phyloP scores from a whole-genome alignment of 2,888 invertebrate genomes.

The Conomelus anceps region DNA sequence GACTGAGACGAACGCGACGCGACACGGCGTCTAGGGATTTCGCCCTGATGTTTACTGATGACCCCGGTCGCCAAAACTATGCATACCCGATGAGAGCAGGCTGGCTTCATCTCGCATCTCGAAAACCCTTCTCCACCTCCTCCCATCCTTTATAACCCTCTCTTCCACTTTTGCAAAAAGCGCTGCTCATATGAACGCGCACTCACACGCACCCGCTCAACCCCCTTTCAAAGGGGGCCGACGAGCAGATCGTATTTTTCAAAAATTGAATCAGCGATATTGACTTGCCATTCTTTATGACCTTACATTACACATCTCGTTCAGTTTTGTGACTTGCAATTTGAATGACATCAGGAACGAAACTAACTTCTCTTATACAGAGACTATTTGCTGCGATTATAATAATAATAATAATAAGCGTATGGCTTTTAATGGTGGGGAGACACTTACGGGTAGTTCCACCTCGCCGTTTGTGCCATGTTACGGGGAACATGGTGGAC shows the following conservation, averaged over 20 bases:
- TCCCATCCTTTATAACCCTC: neutral
- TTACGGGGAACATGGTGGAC: too few species aligned
- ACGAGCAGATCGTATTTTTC: neutral
- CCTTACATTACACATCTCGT: neutral
- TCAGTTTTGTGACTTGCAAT: neutral
- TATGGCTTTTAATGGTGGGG: too few species aligned
- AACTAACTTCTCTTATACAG: neutral
- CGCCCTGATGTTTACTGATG: slow-evolving; percentile 10
- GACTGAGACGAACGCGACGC: neutral
- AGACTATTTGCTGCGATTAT: too few species aligned
- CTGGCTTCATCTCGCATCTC: neutral
- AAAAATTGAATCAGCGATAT: neutral
- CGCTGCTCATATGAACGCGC: neutral
- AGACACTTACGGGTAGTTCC: too few species aligned
- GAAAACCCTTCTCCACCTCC: neutral
- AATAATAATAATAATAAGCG: too few species aligned
- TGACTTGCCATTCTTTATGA: neutral
- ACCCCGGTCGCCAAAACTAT: slow-evolving; percentile 6
- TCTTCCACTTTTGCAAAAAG: neutral
- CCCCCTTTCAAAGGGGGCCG: neutral
- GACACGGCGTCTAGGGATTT: slow-evolving; percentile 1
- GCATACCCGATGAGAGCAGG: slow-evolving; percentile 11
- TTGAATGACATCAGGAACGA: neutral
- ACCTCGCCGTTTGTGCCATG: too few species aligned
- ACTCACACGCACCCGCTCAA: neutral